Evolutionary conservation across 2,113 vertebrate genomes (phyloP).

Genomic region (Gobiocypris rarus): DNA sequence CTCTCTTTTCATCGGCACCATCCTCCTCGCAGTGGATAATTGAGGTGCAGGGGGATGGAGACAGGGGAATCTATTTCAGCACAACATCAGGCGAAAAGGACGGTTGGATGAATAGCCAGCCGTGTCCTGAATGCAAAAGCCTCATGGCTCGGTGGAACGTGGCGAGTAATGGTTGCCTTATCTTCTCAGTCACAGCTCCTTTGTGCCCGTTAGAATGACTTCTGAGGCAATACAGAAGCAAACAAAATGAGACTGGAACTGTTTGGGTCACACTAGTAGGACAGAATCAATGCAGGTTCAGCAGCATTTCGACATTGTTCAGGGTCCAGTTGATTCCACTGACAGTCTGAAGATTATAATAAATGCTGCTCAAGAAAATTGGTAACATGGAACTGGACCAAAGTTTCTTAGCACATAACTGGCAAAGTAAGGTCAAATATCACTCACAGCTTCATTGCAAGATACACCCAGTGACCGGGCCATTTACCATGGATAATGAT

Average conservation of each 20-base stretch:
- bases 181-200: conserved; percentile 43
- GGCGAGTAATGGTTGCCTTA: conserved; percentile 40
- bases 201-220: neutral
- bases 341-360: neutral
- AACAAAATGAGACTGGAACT: neutral
- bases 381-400: neutral
- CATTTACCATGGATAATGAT: conserved; percentile 43
- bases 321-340: neutral
- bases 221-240: conserved; percentile 25
- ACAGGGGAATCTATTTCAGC: conserved; percentile 48
- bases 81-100: conserved; percentile 31
- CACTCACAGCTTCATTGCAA: conserved; percentile 1
- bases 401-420: neutral
- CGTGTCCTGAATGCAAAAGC: conserved; percentile 47
- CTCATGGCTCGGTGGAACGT: conserved; percentile 21
- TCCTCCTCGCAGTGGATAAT: conserved; percentile 35
- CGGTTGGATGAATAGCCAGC: conserved; percentile 20
- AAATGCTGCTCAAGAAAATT: conserved; percentile 22
- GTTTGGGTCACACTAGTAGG: conserved; percentile 6
- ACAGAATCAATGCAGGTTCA: conserved; percentile 1
- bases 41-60: conserved; percentile 44
- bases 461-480: neutral
- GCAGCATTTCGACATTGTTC: neutral
- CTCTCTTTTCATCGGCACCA: conserved; percentile 1
- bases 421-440: conserved; percentile 8